Base-by-base conservation (phyloP, 1,140 invertebrate species). In the Zaprionus gabonicus region DNA sequence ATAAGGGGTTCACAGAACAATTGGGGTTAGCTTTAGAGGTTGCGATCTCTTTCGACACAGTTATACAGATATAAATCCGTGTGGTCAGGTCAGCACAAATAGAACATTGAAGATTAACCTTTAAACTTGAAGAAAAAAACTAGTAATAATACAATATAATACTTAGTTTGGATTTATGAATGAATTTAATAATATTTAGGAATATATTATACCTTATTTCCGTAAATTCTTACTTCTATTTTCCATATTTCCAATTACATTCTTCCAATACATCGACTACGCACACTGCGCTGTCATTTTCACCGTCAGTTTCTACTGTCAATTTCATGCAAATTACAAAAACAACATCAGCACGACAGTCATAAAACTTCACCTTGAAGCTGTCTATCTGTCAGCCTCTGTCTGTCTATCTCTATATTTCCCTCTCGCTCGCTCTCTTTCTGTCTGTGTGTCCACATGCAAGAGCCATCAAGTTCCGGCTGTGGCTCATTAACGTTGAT, bases 331-430 rank as follows among this genome's bases (percentile, higher is more conserved):
- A 71, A 76, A 79, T 76, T 62, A 38, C 36, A 27, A 57, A 25
- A 34, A 63, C 7, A 34, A 31, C 25, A 49, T 25, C 6, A 38
- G 57, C 55, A 64, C 56, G 51, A 64, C 59, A 64, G 53, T 74
- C 77, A 67, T 83, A 83, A 84, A 87, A 73, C 58, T 72, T 87
- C 87, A 87, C 84, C 84, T 87, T 87, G 81, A 88, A 66, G 73
- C 67, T 66, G 51, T 63, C 46, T 55, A 51, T 46, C 49, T 36
- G 28, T 28, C 28, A 9, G 28, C 64, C 51, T 56, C 59, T 74
- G 49, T 41, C 38, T n/a, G 15, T 44, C 41, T 44, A 2, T 17
- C 41, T 44, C 38, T n/a, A 0, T 44, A 15, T 44, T 1, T 7
- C 41, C 4, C 51, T 56, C 58, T 74, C 36, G 15, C 36, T 15